Evolutionary conservation across 1,140 invertebrate species (phyloP).

Genomic region (Luehdorfia chinensis): DNA sequence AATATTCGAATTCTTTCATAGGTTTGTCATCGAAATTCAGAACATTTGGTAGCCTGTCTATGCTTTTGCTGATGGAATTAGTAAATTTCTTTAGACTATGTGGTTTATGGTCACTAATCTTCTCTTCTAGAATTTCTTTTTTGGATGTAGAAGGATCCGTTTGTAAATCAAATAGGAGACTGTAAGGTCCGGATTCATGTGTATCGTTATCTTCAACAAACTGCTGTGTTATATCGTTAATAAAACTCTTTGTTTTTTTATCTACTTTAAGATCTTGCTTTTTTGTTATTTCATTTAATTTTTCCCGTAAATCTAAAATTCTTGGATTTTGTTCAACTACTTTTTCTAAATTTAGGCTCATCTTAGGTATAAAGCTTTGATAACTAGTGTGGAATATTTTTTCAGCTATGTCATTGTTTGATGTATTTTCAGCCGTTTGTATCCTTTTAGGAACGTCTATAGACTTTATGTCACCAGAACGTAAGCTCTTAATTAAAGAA

Average conservation of each 20-base stretch:
- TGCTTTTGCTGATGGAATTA: slow-evolving; percentile 40
- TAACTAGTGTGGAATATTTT: slow-evolving; percentile 55
- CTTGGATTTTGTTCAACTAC: slow-evolving; percentile 61
- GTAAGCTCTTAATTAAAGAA: slow-evolving; percentile 43
- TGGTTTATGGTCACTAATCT: slow-evolving; percentile 34
- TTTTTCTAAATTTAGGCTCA: slow-evolving; percentile 61
- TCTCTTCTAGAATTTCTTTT: slow-evolving; percentile 25
- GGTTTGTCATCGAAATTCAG: slow-evolving; percentile 67
- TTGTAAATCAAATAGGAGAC: slow-evolving; percentile 75
- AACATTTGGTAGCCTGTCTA: slow-evolving; percentile 59
- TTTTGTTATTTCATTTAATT: slow-evolving; percentile 66
- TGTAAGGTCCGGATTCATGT: slow-evolving; percentile 76
- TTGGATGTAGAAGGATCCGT: slow-evolving; percentile 52
- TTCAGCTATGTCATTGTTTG: slow-evolving; percentile 48
- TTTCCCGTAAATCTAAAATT: slow-evolving; percentile 66
- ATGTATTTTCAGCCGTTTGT: slow-evolving; percentile 29
- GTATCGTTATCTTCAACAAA: slow-evolving; percentile 63
- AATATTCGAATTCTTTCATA: slow-evolving; percentile 72
- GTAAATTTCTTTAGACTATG: slow-evolving; percentile 33
- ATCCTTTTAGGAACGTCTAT: slow-evolving; percentile 25
- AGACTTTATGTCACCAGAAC: slow-evolving; percentile 32
- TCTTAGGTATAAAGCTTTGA: slow-evolving; percentile 63
- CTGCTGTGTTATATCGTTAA: slow-evolving; percentile 66
- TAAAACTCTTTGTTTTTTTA: slow-evolving; percentile 57
- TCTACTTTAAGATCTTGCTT: slow-evolving; percentile 63